Evolutionary conservation across 2,113 vertebrate genomes (phyloP), one percentile per base, ranked within the genome.

Genomic region (Porphyrio hochstetteri): DNA sequence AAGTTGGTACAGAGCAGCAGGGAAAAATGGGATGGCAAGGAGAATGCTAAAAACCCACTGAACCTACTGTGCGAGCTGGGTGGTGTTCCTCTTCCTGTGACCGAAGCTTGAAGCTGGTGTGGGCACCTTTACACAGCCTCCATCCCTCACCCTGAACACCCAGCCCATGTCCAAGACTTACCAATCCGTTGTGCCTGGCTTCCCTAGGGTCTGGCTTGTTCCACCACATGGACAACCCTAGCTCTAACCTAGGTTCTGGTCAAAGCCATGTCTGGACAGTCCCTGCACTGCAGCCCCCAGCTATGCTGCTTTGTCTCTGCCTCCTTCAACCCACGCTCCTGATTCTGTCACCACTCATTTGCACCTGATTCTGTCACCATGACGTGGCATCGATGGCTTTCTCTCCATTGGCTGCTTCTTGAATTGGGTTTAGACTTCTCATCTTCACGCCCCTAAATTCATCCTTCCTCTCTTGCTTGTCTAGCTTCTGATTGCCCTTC

Each of bases 41-140:
- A 89, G 67, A 82, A 80, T 77, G 38, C 55, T 96, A 67, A 88
- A 93, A 87, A 28, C 36, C 36, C 90, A 21, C 60, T 0, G 0
- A 87, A 28, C 36, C 36, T 91, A 21, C 60, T 0, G 0, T 60
- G 38, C 12, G 11, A 65, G 31, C 3, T 0, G 59, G 13, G 10
- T 70, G 55, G 65, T 64, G 25, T 55, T 68, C 65, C 29, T 86
- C 31, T 48, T 29, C 11, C 53, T 38, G 7, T 0, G 0, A n/a
- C 33, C 1, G 3, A 76, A 55, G 46, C 36, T 80, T 68, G 24
- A 76, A 76, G 42, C 16, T 2, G 0, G 5, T 28, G 18, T 36
- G 52, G 42, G 25, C 11, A 77, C 40, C 53, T 81, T 78, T 31
- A 59, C 21, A 23, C 55, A 36, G 40, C 21, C 6, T 42, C 56